Evolutionary conservation across 1,140 invertebrate genomes (phyloP).

Genomic region (Caenorhabditis latens): DNA sequence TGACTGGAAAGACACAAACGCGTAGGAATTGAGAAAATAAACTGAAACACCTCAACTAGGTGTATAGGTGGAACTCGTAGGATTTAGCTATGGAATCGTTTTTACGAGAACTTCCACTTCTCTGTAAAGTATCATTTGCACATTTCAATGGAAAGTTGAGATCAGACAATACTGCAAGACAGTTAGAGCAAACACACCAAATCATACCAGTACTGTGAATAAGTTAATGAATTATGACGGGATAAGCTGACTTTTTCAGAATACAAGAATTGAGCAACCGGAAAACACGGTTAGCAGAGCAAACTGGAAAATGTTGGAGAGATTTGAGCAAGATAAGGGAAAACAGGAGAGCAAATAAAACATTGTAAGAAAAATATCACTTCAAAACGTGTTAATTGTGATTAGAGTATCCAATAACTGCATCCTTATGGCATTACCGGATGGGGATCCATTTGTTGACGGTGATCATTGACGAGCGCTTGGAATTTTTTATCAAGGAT

Average conservation of each 20-base stretch:
- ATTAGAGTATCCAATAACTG: not conserved
- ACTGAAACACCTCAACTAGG: not conserved
- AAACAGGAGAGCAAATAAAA: not conserved
- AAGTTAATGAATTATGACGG: slow-evolving; percentile 22
- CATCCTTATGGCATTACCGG: slow-evolving; percentile 43
- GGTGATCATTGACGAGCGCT: slow-evolving; percentile 48
- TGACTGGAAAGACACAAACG: slow-evolving; percentile 21
- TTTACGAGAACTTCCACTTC: slow-evolving; percentile 37
- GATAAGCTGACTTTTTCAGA: not conserved
- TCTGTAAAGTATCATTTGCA: slow-evolving; percentile 24
- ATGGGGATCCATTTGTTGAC: slow-evolving; percentile 35
- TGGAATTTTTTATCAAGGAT: slow-evolving; percentile 55
- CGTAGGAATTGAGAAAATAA: not conserved
- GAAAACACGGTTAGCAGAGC: no score
- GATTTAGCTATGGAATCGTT: slow-evolving; percentile 32
- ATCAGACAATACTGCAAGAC: slow-evolving; percentile 45
- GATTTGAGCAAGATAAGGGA: not conserved
- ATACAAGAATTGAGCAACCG: not conserved
- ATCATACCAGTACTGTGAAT: slow-evolving; percentile 27
- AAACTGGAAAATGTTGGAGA: not conserved
- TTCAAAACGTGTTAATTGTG: slow-evolving; percentile 34
- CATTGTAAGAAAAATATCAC: not conserved
- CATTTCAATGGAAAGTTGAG: not conserved
- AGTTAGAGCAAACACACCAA: slow-evolving; percentile 54
- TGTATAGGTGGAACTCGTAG: slow-evolving; percentile 41